Conservation (phyloP, 2,797 vertebrate species). For the Muraenolepis orangiensis region DNA sequence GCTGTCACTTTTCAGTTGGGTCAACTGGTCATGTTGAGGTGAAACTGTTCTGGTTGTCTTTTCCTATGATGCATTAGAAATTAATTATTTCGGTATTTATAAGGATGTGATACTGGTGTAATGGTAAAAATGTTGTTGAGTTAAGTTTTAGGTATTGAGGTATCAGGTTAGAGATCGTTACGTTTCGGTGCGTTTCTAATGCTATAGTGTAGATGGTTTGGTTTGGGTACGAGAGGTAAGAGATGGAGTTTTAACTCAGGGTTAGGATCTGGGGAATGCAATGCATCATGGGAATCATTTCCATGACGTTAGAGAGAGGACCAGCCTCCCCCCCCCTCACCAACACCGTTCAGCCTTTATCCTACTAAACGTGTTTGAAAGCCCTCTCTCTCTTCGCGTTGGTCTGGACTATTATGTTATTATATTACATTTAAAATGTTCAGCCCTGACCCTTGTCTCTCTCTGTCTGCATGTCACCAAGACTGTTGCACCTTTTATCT, state of each 20-base stretch:
- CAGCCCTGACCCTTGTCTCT: not conserved
- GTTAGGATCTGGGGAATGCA: not conserved
- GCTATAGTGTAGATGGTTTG: not conserved
- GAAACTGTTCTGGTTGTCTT: not conserved
- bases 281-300: not conserved
- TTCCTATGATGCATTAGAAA: not conserved
- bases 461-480: not conserved
- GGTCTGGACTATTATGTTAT: not conserved
- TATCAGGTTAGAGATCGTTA: no score
- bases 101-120: not conserved
- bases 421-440: not conserved
- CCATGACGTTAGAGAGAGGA: not conserved
- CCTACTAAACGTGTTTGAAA: not conserved
- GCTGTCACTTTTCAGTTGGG: not conserved
- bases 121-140: no score
- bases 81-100: not conserved
- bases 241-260: not conserved
- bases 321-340: not conserved
- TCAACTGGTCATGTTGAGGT: not conserved
- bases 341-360: not conserved
- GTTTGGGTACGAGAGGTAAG: not conserved
- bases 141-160: no score
- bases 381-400: not conserved
- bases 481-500: not conserved
- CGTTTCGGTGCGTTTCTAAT: no score